These are phyloP conservation scores for Zelleria hepariella DNA, from an alignment of 2,888 invertebrate species.

Conservation along the genomic window DNA sequence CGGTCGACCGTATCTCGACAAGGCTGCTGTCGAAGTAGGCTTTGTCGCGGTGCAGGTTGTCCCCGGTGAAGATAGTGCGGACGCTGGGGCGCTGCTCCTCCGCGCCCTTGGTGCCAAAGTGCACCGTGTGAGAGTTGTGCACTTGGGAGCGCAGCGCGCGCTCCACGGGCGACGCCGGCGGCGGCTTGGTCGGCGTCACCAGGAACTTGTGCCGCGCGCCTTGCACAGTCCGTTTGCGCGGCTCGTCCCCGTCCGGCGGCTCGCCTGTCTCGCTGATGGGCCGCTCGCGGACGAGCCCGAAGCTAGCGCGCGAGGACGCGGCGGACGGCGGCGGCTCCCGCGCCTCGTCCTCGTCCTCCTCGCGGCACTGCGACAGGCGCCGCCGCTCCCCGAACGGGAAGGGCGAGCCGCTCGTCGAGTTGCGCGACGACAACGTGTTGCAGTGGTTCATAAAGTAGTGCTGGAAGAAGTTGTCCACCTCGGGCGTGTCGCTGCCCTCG, in stretches of 20 bases:
- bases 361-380: slow-evolving; percentile 84
- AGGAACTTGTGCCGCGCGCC: slow-evolving; percentile 58
- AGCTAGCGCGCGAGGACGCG: slow-evolving; percentile 22
- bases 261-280: background rate
- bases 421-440: slow-evolving; percentile 77
- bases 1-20: slow-evolving; percentile 83
- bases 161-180: slow-evolving; percentile 51
- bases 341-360: slow-evolving; percentile 85
- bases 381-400: slow-evolving; percentile 73
- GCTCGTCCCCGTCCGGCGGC: slow-evolving; percentile 20
- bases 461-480: slow-evolving; percentile 76
- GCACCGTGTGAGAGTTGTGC: slow-evolving; percentile 76
- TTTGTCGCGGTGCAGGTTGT: slow-evolving; percentile 79
- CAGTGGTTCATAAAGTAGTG: slow-evolving; percentile 82
- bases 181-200: slow-evolving; percentile 45
- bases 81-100: slow-evolving; percentile 73
- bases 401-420: slow-evolving; percentile 61
- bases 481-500: slow-evolving; percentile 69
- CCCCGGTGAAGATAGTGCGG: slow-evolving; percentile 71
- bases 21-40: slow-evolving; percentile 86
- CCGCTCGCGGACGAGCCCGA: background rate
- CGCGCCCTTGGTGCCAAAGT: slow-evolving; percentile 75
- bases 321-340: slow-evolving; percentile 28
- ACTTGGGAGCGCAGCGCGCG: slow-evolving; percentile 61
- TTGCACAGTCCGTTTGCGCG: slow-evolving; percentile 47